Base-by-base conservation (phyloP, 2,888 invertebrate genomes). In the Physocephala rufipes region DNA sequence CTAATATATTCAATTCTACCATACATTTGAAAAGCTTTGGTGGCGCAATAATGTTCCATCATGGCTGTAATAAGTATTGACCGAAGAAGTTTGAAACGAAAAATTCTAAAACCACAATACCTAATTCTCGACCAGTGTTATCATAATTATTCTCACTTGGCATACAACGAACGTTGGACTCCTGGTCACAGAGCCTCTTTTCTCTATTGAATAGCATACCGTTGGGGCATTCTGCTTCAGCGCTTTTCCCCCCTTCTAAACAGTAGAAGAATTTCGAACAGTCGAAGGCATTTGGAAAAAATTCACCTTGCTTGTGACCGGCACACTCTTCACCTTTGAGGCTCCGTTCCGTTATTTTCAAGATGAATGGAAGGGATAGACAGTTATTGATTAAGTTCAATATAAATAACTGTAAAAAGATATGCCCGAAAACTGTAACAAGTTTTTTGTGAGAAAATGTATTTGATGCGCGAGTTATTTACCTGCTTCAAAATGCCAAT, bases 171-270 rank as follows among this genome's bases (percentile, higher is more conserved):
- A 79, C 81, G 75, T 82, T 83, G 12, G 73, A 72, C 0, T 79
- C 75, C 1, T 80, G 77, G 71, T 85, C 85, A 68, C 85, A 85
- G 3, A 85, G 80, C 55, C 81, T 79, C 51, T 78, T 84, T 16
- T 78, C 74, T 3, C 80, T 72, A 74, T 85, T 86, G 73, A 85
- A 85, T 13, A 84, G 77, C 85, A 85, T 85, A 12, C 81, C 83
- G 2, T 75, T 74, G 0, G 85, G 85, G 59, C 85, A 85, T 16
- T 80, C 78, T 2, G 84, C 85, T 36, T 79, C 71, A 26, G 83
- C 78, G 1, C 82, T 80, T 36, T 77, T 75, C 1, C 80, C 82
- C 24, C 80, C 77, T 2, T 81, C 79, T 43, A 78, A 79, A 69
- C 85, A 85, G 53, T 81, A 77, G 71, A 79, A 84, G 70, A 85